phyloP scores from a whole-genome alignment of 2,888 invertebrate species.

The Neocrepidodera transversa region DNA sequence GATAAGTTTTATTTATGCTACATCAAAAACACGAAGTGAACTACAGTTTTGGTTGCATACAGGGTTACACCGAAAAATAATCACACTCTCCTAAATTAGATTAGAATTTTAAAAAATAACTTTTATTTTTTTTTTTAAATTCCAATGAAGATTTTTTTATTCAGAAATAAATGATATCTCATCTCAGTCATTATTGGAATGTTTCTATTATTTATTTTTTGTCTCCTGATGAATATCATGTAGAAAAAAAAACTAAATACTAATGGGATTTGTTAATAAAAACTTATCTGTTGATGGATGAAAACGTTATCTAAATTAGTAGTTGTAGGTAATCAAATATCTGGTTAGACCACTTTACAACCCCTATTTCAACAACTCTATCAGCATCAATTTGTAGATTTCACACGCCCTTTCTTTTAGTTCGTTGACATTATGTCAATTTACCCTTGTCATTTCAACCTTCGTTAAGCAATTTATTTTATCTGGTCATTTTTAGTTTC shows the following conservation, averaged over 20 bases:
- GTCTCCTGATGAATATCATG: neutral
- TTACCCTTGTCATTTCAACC: constrained; percentile 30
- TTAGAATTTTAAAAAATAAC: too few species aligned
- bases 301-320: constrained; percentile 8
- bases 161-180: too few species aligned
- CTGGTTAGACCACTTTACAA: constrained; percentile 21
- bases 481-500: constrained; percentile 21
- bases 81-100: too few species aligned
- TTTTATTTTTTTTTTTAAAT: too few species aligned
- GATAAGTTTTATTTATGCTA: constrained; percentile 28
- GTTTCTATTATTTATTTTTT: neutral
- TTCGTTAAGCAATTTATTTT: constrained; percentile 25
- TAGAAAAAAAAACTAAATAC: neutral
- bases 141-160: too few species aligned
- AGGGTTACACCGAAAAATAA: neutral
- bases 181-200: too few species aligned
- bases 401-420: constrained; percentile 19
- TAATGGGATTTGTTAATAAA: neutral
- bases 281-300: neutral
- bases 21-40: constrained; percentile 10
- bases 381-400: constrained; percentile 9
- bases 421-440: constrained; percentile 22
- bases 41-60: constrained; percentile 6
- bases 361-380: constrained; percentile 14
- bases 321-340: constrained; percentile 9